Percentiles rank a stretch among this genome's conserved stretches.
phyloP scores from a whole-genome alignment of 2,888 invertebrate species.

The Resseliella maxima region DNA sequence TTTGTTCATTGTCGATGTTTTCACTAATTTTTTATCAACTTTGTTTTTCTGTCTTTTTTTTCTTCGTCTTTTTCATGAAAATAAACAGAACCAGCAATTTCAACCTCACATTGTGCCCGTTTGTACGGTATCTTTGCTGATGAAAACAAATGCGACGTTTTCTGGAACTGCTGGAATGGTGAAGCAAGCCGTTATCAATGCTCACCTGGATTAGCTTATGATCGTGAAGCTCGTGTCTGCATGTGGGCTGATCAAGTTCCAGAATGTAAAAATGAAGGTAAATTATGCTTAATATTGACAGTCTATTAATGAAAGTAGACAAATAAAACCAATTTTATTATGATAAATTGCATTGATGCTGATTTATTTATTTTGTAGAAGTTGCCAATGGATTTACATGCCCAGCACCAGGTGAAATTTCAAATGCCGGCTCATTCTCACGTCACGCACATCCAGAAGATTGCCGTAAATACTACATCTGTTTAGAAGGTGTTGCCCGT shows the following conservation, averaged over 20 bases:
- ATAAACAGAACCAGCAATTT: constrained; percentile 80
- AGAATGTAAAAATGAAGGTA: constrained; percentile 90
- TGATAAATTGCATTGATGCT: not conserved
- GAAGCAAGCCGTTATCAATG: constrained; percentile 94
- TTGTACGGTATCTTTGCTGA: constrained; percentile 94
- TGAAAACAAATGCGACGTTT: constrained; percentile 87
- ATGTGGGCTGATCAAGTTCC: constrained; percentile 98
- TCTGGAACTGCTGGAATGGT: constrained; percentile 98
- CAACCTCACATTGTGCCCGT: constrained; percentile 85
- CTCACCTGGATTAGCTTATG: constrained; percentile 93
- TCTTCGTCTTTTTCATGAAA: not conserved
- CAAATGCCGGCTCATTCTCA: constrained; percentile 89
- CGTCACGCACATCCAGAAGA: constrained; percentile 95
- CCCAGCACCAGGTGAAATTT: constrained; percentile 84
- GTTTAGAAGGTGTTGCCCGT: constrained; percentile 88
- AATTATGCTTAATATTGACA: not conserved
- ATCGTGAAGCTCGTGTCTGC: constrained; percentile 91
- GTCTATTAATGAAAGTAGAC: too few relatives aligned
- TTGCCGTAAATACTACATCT: constrained; percentile 95
- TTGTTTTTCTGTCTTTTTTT: constrained; percentile 47
- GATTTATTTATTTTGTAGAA: constrained; percentile 71
- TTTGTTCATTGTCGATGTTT: not conserved
- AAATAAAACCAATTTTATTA: too few relatives aligned
- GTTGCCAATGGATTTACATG: constrained; percentile 91
- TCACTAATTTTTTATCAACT: not conserved